phyloP scores from a whole-genome alignment of 2,113 vertebrate species.

The Thalassoma bifasciatum region DNA sequence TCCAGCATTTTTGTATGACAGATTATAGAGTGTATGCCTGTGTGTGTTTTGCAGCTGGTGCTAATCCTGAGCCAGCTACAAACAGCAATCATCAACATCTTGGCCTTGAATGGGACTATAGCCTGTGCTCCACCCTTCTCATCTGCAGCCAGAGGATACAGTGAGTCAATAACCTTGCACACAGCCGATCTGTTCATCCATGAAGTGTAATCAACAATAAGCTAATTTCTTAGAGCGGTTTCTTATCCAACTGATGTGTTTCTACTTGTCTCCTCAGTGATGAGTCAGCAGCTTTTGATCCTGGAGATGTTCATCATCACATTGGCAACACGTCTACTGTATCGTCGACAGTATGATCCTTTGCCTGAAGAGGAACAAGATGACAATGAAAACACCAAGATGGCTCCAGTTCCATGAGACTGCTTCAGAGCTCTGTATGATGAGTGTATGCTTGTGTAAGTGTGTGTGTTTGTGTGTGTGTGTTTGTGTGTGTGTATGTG shows the following conservation, averaged over 20 bases:
- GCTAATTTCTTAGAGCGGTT: background rate
- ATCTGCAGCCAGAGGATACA: conserved; percentile 83
- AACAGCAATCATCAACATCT: conserved; percentile 85
- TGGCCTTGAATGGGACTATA: conserved; percentile 80
- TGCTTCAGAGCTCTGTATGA: conserved; percentile 49
- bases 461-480: conserved; percentile 22
- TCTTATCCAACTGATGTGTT: background rate
- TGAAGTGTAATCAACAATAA: background rate
- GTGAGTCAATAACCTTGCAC: conserved; percentile 75
- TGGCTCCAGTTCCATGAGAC: conserved; percentile 40
- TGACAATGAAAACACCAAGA: conserved; percentile 63
- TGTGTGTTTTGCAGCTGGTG: conserved; percentile 78
- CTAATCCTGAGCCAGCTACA: conserved; percentile 89
- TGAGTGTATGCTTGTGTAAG: conserved; percentile 18
- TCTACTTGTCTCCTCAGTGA: conserved; percentile 71
- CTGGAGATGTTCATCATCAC: conserved; percentile 92
- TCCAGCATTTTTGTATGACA: conserved; percentile 1
- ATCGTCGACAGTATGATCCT: conserved; percentile 82
- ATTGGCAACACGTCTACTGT: conserved; percentile 84
- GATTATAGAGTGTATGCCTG: background rate
- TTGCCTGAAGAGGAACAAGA: conserved; percentile 67
- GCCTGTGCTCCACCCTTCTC: conserved; percentile 87
- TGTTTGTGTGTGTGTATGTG: conserved; percentile 8
- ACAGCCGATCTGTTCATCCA: background rate
- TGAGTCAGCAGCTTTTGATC: conserved; percentile 88